phyloP scores from a whole-genome alignment of 2,888 invertebrate genomes.

The Dolichopus griseipennis region DNA sequence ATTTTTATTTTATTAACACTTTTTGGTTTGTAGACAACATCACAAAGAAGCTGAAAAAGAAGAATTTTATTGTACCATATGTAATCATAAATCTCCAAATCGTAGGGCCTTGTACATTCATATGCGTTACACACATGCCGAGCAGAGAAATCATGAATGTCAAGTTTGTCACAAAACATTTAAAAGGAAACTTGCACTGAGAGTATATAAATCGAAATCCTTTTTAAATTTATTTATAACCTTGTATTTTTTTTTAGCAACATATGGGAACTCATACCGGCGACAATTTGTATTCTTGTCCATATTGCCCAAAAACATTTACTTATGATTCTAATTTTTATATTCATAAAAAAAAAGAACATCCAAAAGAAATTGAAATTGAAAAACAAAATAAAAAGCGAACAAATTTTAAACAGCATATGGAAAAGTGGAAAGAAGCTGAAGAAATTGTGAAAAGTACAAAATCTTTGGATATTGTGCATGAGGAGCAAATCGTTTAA shows the following conservation, averaged over 20 bases:
- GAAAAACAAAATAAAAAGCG: not conserved
- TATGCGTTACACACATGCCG: not conserved
- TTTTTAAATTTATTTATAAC: not conserved
- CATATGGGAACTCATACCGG: slow-evolving; percentile 11
- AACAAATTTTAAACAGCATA: not conserved
- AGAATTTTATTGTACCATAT: not conserved
- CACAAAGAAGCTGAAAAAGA: not conserved
- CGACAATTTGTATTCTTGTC: not conserved
- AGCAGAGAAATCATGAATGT: slow-evolving; percentile 2
- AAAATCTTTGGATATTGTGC: too few relatives aligned
- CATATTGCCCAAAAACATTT: slow-evolving; percentile 9
- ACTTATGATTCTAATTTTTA: slow-evolving; percentile 9
- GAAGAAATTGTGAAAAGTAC: too few relatives aligned
- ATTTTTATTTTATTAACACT: not conserved
- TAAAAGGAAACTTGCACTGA: not conserved
- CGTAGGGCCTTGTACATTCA: not conserved
- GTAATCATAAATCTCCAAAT: slow-evolving; percentile 7
- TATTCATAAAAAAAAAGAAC: slow-evolving; percentile 8
- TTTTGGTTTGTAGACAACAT: not conserved
- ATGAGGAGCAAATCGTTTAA: too few relatives aligned
- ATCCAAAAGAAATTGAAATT: not conserved
- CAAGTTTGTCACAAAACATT: slow-evolving; percentile 2
- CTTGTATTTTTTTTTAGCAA: not conserved
- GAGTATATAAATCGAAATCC: not conserved
- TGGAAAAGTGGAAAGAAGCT: too few relatives aligned